These are phyloP conservation scores for Pteruthius melanotis DNA, from an alignment of 2,113 vertebrate species.

Conservation along the genomic window DNA sequence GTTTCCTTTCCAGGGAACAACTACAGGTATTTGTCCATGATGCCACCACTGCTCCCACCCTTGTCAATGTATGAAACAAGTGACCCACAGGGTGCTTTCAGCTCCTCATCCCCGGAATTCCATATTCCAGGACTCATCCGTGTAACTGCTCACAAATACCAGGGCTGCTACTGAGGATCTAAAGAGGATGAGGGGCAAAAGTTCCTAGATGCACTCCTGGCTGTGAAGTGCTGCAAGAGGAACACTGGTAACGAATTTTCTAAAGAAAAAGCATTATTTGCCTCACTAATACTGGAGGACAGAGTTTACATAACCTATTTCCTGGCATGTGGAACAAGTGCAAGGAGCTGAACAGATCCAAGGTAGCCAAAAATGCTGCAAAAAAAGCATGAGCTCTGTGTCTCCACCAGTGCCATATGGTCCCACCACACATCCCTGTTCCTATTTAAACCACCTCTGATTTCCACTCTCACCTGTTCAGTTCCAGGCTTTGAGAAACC, in stretches of 20 bases:
- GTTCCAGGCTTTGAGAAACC: not conserved
- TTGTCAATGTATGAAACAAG: not conserved
- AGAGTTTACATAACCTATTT: not conserved
- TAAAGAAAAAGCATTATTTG: not conserved
- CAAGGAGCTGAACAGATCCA: constrained; percentile 1
- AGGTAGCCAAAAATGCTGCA: not conserved
- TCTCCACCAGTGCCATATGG: constrained; percentile 13
- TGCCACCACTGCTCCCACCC: not conserved
- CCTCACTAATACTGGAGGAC: not conserved
- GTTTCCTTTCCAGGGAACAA: not conserved
- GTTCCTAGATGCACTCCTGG: not conserved
- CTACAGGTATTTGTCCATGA: not conserved
- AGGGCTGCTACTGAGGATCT: not conserved
- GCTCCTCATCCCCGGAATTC: not conserved
- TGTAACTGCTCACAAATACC: not conserved
- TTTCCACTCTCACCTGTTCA: constrained; percentile 25
- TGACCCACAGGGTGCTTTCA: not conserved
- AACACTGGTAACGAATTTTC: not conserved
- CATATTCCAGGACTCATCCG: not conserved
- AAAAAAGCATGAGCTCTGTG: not conserved
- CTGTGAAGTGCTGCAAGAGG: not conserved
- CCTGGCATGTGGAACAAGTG: constrained; percentile 8
- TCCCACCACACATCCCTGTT: not conserved
- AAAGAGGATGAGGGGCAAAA: not conserved
- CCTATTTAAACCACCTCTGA: not conserved